Conservation (phyloP, 2,888 invertebrate genomes). For the Pollenia amentaria region DNA sequence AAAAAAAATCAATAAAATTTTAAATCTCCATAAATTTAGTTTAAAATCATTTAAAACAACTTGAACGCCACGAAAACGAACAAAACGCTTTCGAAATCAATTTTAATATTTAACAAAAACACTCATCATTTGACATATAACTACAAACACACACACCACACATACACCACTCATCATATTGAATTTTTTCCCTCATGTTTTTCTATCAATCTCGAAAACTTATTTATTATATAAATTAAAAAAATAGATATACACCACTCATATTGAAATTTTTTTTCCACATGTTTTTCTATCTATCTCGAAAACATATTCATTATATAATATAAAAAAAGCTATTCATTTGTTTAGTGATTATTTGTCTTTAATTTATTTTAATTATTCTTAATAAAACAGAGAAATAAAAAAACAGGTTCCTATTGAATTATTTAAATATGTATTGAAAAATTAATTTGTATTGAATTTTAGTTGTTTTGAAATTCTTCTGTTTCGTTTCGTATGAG, state of each 20-base stretch:
- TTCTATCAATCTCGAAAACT: background rate
- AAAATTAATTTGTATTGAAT: constrained; percentile 33
- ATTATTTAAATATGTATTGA: constrained; percentile 15
- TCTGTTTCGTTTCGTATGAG: constrained; percentile 42
- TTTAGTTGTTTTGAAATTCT: constrained; percentile 37
- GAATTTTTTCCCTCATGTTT: constrained; percentile 22
- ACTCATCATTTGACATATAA: constrained; percentile 8
- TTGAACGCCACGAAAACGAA: background rate
- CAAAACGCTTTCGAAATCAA: constrained; percentile 18
- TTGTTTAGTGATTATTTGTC: too few species aligned
- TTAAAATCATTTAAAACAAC: background rate
- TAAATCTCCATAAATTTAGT: constrained; percentile 26
- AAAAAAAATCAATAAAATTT: constrained; percentile 8
- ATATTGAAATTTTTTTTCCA: constrained; percentile 20
- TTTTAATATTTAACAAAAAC: constrained; percentile 44
- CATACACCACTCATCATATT: constrained; percentile 33
- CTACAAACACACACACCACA: background rate
- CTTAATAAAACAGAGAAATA: too few species aligned
- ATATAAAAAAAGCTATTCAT: background rate
- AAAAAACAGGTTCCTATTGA: constrained; percentile 46
- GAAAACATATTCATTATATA: constrained; percentile 46
- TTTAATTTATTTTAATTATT: too few species aligned
- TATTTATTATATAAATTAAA: background rate
- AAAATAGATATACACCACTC: too few species aligned
- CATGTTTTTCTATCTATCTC: constrained; percentile 4